Base-by-base conservation (phyloP, 2,797 vertebrate genomes). In the Peromyscus aztecus region DNA sequence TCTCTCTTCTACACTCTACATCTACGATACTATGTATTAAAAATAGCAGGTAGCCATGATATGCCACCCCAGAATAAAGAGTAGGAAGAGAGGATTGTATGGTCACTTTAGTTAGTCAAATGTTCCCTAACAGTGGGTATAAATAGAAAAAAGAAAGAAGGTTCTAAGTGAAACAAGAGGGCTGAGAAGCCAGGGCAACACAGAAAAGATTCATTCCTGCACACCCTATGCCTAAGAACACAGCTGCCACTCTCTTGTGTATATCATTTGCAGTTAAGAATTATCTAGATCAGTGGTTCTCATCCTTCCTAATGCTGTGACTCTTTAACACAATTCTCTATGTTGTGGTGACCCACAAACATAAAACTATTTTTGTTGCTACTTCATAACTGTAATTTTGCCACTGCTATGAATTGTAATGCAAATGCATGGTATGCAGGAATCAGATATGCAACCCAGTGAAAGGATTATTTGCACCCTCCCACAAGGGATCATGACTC, bases 61-160 rank as follows among this genome's bases (percentile, higher is more conserved):
- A 77, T 69, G 13, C 73, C 75, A 75, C 31, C 31, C 4, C 19
- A 40, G 7, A 77, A 24, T 67, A n/a, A 86, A 69, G 8, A 69
- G 40, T 69, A 24, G 5, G n/a, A 89, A 55, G 4, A 1, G 31
- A 89, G 9, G 27, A 55, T 23, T 37, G 8, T 19, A 24, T 73
- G 46, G 24, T 90, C 67, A 84, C 85, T 94, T 86, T 73, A 24
- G 52, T 17, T 73, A 24, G 52, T 17, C 12, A 65, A 46, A 40
- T 24, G 81, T 92, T 89, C 92, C 82, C 46, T 91, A 13, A 69
- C 52, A 96, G 4, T 31, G 10, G 10, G 67, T 67, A 89, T 43
- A 94, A 91, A 80, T 4, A 81, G 52, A 59, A 86, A 76, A 31
- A 37, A 57, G 31, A 67, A 12, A 14, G 6, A 29, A 95, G 23